Base-by-base conservation (phyloP, 1,140 invertebrate species). In the Portunus trituberculatus region DNA sequence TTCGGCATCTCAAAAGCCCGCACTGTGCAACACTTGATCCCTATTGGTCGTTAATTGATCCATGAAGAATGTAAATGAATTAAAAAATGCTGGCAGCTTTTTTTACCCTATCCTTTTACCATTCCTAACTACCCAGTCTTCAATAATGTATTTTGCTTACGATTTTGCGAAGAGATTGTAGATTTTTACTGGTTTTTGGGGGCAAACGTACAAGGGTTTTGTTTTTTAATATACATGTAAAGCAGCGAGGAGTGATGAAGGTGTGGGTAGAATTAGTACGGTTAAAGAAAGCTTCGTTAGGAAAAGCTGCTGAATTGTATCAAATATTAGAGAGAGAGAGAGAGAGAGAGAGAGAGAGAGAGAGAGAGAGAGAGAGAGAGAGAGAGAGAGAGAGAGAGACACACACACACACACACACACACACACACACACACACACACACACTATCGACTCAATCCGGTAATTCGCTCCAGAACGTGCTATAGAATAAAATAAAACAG, bases 351-450 rank as follows among this genome's bases (percentile, higher is more conserved):
- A 76, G 67, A 76, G 67, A 76, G 67, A n/a, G 67, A n/a, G 67
- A 76, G 67, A n/a, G n/a, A 76, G 67, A n/a, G 67, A n/a, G 67
- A 76, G n/a, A 76, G 20, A 76, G 67, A n/a, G 67, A 76, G 67
- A n/a, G n/a, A 25, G 67, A 76, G 67, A n/a, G n/a, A 76, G 67
- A n/a, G 67, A 76, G 67, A 76, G 67, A 25, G 67, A 76, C 52
- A 59, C 52, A 59, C 52, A 59, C 52, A 59, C 52, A 76, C 67
- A 76, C 67, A 76, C 67, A 76, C 67, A 76, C 67, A 76, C 67
- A 76, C 67, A 76, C 67, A 76, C 67, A 76, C 67, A 76, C 67
- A 76, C 67, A 76, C 67, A 76, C 67, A 76, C 67, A 76, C 67
- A 76, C 67, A 76, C 67, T n/a, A n/a, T 76, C 67, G 2, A 20